Evolutionary conservation across 35 echinoderm and acorn worm genomes (phyloP).

Genomic region (Apostichopus japonicus): DNA sequence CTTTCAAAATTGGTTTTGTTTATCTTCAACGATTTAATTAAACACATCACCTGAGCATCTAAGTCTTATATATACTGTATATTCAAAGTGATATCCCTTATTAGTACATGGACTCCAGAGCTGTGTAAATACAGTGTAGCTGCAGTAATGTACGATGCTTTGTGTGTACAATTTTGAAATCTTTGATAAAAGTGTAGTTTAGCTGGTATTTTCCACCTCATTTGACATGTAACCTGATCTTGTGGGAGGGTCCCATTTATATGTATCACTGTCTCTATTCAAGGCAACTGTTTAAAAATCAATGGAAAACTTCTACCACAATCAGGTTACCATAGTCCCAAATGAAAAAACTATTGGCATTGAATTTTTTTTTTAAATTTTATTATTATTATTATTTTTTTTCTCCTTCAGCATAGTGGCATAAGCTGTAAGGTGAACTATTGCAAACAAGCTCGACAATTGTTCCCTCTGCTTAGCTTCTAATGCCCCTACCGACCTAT

Average conservation of each 20-base stretch:
- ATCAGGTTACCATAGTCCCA: slow-evolving; percentile 24
- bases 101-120: too few relatives aligned
- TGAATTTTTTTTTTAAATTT: background rate
- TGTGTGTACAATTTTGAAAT: too few relatives aligned
- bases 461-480: slow-evolving; percentile 6
- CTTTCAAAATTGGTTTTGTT: too few relatives aligned
- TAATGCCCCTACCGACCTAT: background rate
- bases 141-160: too few relatives aligned
- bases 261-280: slow-evolving; percentile 9
- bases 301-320: slow-evolving; percentile 17
- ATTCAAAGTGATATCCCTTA: too few relatives aligned
- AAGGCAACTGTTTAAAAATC: slow-evolving; percentile 22
- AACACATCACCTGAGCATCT: too few relatives aligned
- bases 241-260: slow-evolving; percentile 27
- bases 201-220: slow-evolving; percentile 16
- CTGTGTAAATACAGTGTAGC: too few relatives aligned
- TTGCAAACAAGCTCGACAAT: slow-evolving; percentile 13
- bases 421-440: slow-evolving; percentile 26
- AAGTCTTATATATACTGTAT: too few relatives aligned
- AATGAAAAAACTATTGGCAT: background rate
- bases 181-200: background rate
- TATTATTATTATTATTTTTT: background rate
- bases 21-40: too few relatives aligned
- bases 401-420: background rate
- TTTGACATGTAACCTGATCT: slow-evolving; percentile 24